Evolutionary conservation across 2,797 vertebrate species (phyloP), one percentile per base, ranked within the genome.

Genomic region (Emydoidea blandingii): DNA sequence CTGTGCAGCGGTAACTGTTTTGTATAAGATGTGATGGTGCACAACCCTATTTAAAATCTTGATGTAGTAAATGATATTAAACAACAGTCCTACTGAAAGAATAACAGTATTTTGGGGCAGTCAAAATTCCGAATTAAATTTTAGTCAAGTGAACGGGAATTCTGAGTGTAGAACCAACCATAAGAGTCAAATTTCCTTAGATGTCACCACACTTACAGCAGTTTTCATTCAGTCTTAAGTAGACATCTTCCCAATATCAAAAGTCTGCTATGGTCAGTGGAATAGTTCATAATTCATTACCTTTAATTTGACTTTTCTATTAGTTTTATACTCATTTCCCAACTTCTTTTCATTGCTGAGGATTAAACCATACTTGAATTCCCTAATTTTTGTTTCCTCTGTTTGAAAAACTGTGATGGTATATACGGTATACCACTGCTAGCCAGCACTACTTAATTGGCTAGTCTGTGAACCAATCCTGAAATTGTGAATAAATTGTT

Each of bases 141-240:
- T 91, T 93, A 82, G 84, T 59, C 74, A 86, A 90, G 84, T 54
- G 91, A 96, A 93, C 34, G 16, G 25, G 27, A 94, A 92, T 47
- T 76, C 21, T n/a, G 14, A 86, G 2, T 18, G 12, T n/a, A 37
- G n/a, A 68, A 68, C n/a, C 65, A 68, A 37, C 8, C 18, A 8
- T 25, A 44, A 74, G 12, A 47, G 41, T 25, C 25, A 47, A 76
- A 76, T 47, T 47, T 76, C 41, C 25, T 76, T 29, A 47, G 41
- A 29, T 14, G 72, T 76, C 6, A 47, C 27, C 72, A 76, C 5
- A 44, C 8, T 12, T 76, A 47, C 12, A 14, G 23, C 72, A 27
- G 41, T 27, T 76, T 6, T 76, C 41, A 44, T 47, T 29, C 5
- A 1, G 72, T 47, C 21, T 29, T 76, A 76, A 76, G 7, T 8